phyloP scores from a whole-genome alignment of 2,888 invertebrate genomes.

The Cristatella mucedo region DNA sequence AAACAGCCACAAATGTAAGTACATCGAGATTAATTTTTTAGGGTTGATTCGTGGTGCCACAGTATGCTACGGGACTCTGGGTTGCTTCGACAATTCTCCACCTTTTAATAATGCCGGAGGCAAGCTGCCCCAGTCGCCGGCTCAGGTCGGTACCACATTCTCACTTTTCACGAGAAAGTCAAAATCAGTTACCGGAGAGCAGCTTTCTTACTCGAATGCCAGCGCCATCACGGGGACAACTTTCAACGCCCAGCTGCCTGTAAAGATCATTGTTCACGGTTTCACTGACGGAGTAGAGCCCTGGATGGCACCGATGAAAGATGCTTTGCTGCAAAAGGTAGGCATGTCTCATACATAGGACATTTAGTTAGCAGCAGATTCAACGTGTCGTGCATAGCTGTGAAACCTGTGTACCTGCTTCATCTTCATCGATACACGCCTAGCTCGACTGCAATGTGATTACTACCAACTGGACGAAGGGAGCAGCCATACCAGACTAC shows the following conservation, averaged over 20 bases:
- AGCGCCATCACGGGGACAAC: conserved; percentile 53
- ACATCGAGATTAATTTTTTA: no score
- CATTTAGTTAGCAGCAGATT: no score
- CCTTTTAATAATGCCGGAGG: conserved; percentile 21
- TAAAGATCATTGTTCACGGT: no score
- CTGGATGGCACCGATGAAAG: conserved; percentile 83
- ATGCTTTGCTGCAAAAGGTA: conserved; percentile 72
- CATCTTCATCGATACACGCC: no score
- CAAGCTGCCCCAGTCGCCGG: conserved; percentile 19
- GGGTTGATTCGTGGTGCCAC: no score
- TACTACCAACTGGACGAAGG: conserved; percentile 20
- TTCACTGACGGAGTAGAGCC: conserved; percentile 79
- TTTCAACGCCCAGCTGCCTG: no score
- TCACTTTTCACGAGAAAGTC: conserved; percentile 48
- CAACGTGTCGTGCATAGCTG: no score
- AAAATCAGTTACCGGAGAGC: conserved; percentile 21
- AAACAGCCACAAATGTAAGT: no score
- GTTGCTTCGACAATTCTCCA: conserved; percentile 20
- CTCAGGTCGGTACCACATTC: conserved; percentile 56
- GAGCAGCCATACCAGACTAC: conserved; percentile 42
- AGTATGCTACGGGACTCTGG: conserved; percentile 19
- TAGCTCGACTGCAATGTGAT: conserved; percentile 20
- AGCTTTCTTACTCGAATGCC: conserved; percentile 52
- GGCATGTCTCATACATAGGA: no score
- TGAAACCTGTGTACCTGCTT: no score